Percentiles rank a stretch among this genome's conserved stretches.
These are phyloP conservation scores for Tachina lurida DNA, from an alignment of 2,888 invertebrate species.

Conservation along the genomic window DNA sequence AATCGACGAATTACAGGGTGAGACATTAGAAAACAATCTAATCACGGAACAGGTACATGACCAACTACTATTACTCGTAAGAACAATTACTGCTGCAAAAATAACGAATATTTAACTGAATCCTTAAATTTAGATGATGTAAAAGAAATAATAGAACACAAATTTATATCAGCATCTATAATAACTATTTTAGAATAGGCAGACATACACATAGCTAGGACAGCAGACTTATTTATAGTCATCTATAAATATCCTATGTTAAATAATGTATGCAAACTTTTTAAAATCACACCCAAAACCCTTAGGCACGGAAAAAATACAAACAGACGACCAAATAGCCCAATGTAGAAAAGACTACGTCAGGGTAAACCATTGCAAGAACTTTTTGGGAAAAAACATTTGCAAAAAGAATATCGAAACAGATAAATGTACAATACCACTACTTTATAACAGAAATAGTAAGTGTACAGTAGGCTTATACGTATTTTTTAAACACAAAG, in stretches of 20 bases:
- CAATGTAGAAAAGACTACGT: neutral
- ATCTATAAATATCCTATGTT: slow-evolving; percentile 1
- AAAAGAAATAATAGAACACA: too few relatives aligned
- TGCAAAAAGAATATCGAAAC: neutral
- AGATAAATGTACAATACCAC: neutral
- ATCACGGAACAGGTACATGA: slow-evolving; percentile 7
- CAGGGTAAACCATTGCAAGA: slow-evolving; percentile 10
- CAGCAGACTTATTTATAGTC: neutral
- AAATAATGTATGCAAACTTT: neutral
- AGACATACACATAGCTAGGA: too few relatives aligned
- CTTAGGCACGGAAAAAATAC: slow-evolving; percentile 10
- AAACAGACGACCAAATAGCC: slow-evolving; percentile 4
- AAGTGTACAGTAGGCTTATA: neutral
- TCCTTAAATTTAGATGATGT: too few relatives aligned
- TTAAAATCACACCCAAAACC: slow-evolving; percentile 1
- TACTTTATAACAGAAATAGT: neutral
- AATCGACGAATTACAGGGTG: neutral
- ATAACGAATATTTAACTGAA: slow-evolving; percentile 1
- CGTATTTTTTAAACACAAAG: too few relatives aligned
- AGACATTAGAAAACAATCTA: neutral
- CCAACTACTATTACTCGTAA: neutral
- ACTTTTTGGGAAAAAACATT: slow-evolving; percentile 15
- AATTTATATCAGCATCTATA: too few relatives aligned
- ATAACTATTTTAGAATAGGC: too few relatives aligned
- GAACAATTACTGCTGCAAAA: slow-evolving; percentile 8